These are phyloP conservation scores for Podabrus alpinus DNA, from an alignment of 2,888 invertebrate genomes.

Conservation along the genomic window DNA sequence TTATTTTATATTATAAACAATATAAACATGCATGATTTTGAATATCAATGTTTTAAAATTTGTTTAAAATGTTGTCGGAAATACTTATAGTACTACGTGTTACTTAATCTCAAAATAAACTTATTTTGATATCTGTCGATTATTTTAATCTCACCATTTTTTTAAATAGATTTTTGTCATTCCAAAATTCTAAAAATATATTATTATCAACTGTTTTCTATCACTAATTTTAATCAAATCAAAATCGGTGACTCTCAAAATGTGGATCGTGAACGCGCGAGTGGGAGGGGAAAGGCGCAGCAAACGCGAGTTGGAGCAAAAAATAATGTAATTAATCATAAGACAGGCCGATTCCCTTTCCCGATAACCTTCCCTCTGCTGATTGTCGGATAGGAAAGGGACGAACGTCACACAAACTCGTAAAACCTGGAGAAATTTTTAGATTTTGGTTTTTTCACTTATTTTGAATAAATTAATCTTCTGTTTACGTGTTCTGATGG, in stretches of 20 bases:
- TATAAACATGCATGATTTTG: neutral
- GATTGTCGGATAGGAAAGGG: too few species aligned
- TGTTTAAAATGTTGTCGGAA: neutral
- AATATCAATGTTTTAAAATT: neutral
- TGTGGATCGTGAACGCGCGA: neutral
- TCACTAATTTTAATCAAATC: neutral
- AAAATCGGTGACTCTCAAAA: neutral
- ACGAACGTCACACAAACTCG: too few species aligned
- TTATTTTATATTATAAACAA: neutral
- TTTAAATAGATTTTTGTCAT: neutral
- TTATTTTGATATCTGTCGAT: slow-evolving; percentile 2
- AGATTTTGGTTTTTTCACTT: too few species aligned
- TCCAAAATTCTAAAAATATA: neutral
- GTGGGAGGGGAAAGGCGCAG: too few species aligned
- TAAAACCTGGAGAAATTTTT: too few species aligned
- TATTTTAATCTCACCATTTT: neutral
- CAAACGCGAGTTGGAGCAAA: too few species aligned
- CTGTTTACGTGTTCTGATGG: neutral
- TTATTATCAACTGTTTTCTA: neutral
- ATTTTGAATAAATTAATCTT: neutral
- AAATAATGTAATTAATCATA: too few species aligned
- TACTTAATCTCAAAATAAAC: slow-evolving; percentile 7
- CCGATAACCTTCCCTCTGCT: too few species aligned
- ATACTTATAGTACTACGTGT: slow-evolving; percentile 3
- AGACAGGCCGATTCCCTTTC: too few species aligned